Base-by-base conservation (phyloP, 2,888 invertebrate genomes). In the Leucoma salicis region DNA sequence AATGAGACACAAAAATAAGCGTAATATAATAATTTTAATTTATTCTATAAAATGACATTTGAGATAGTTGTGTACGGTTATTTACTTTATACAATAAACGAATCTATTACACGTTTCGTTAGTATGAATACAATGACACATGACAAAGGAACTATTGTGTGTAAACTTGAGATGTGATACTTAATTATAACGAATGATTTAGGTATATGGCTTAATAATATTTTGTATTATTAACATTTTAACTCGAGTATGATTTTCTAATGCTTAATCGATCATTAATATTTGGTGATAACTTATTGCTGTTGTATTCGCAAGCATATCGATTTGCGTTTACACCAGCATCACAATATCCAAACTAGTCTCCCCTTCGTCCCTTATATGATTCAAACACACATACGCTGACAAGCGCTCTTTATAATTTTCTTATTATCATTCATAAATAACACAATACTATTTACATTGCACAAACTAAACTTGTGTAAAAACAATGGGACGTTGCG, bases 91-190 rank as follows among this genome's bases (percentile, higher is more conserved):
- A 85, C 81, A 85, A 74, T 76, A 78, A 76, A 79, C 76, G 78
- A 81, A 79, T 74, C 83, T 77, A 71, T 76, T 75, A 78, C 75
- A 72, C 68, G 74, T 73, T 77, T 76, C 72, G 75, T 79, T 77
- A 72, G 74, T 84, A 83, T 74, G 81, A 79, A 79, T 81, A 84
- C 66, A 72, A 90, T 89, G 89, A 90, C 90, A 90, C 90, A 86
- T 87, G 77, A 83, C 74, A 86, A 83, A 90, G 90, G 90, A 90
- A 90, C 90, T 88, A 83, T 90, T 85, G 89, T 76, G 84, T 79
- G 71, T 78, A 71, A 77, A 86, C 80, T 84, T 81, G 84, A 85
- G 81, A 84, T 84, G 73, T 74, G 76, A 74, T 41, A 63, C 57
- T 62, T 56, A 62, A 57, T 46, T 57, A 74, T 54, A 66, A 69